Percentiles rank a stretch among this genome's conserved stretches.
These are phyloP conservation scores for Pseudochirops cupreus DNA, from an alignment of 2,797 vertebrate genomes.

Conservation along the genomic window DNA sequence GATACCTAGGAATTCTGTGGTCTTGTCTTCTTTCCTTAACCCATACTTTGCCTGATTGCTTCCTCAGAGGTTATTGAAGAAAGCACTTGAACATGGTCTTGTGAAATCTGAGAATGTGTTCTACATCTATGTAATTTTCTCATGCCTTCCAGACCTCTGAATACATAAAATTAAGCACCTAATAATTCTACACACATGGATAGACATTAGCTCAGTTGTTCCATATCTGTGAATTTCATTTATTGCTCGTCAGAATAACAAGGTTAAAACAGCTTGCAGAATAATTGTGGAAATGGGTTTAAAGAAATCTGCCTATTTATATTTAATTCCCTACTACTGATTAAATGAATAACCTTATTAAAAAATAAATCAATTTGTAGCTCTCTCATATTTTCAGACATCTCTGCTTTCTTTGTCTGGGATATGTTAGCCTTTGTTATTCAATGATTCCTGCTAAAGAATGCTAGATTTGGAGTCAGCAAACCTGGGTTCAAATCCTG, in stretches of 20 bases:
- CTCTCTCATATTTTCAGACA: background rate
- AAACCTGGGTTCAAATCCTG: background rate
- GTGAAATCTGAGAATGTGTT: background rate
- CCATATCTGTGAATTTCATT: conserved; percentile 46
- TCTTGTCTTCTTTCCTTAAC: background rate
- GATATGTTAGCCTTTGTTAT: conserved; percentile 8
- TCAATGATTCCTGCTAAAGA: background rate
- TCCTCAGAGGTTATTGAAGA: conserved; percentile 27
- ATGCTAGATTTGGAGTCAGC: background rate
- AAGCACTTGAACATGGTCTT: background rate
- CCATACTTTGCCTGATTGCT: background rate
- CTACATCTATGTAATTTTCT: conserved; percentile 17
- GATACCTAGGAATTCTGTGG: background rate
- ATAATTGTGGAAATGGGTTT: conserved; percentile 19
- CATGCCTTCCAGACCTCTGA: conserved; percentile 33
- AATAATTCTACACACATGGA: background rate
- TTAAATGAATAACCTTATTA: conserved; percentile 60
- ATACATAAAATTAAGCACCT: conserved; percentile 19
- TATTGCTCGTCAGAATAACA: conserved; percentile 41
- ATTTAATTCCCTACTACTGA: conserved; percentile 52
- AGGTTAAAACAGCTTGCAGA: conserved; percentile 23
- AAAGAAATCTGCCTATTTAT: conserved; percentile 62
- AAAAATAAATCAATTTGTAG: conserved; percentile 46
- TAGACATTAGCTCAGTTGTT: conserved; percentile 33
- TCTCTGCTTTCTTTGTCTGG: background rate